Evolutionary conservation across 2,888 invertebrate genomes (phyloP).

Genomic region (Nomada fucata): DNA sequence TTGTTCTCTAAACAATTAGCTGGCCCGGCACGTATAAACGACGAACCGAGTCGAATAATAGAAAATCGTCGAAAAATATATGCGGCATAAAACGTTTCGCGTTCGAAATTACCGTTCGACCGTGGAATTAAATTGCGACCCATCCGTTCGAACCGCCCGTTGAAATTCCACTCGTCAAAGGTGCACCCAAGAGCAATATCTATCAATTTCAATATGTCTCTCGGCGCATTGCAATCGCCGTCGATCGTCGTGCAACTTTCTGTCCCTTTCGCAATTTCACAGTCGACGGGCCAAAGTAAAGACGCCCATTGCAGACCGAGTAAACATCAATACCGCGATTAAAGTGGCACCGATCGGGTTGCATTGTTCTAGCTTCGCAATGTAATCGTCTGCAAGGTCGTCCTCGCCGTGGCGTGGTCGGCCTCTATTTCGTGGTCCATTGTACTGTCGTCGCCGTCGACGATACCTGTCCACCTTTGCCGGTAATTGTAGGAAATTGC

Average conservation of each 20-base stretch:
- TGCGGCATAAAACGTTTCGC: too few relatives aligned
- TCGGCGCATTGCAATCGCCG: too few relatives aligned
- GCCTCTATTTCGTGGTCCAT: constrained; percentile 73
- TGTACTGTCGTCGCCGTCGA: constrained; percentile 63
- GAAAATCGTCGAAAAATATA: too few relatives aligned
- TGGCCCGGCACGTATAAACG: too few relatives aligned
- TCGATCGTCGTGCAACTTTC: too few relatives aligned
- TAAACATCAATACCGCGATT: constrained; percentile 28
- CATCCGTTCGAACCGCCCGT: too few relatives aligned
- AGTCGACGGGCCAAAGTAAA: neutral
- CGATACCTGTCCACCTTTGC: constrained; percentile 71
- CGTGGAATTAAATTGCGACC: too few relatives aligned
- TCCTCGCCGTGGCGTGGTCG: constrained; percentile 23
- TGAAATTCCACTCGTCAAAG: too few relatives aligned
- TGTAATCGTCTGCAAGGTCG: constrained; percentile 29
- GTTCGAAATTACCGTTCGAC: too few relatives aligned
- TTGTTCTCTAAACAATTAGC: constrained; percentile 2
- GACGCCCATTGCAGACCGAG: neutral
- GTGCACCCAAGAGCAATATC: too few relatives aligned
- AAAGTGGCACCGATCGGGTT: constrained; percentile 19
- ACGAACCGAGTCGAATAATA: neutral
- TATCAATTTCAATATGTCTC: too few relatives aligned
- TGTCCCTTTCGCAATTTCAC: neutral
- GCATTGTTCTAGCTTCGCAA: constrained; percentile 50
- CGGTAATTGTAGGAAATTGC: constrained; percentile 81